Evolutionary conservation across 2,888 invertebrate species (phyloP).

Genomic region (Euspilapteryx auroguttella): DNA sequence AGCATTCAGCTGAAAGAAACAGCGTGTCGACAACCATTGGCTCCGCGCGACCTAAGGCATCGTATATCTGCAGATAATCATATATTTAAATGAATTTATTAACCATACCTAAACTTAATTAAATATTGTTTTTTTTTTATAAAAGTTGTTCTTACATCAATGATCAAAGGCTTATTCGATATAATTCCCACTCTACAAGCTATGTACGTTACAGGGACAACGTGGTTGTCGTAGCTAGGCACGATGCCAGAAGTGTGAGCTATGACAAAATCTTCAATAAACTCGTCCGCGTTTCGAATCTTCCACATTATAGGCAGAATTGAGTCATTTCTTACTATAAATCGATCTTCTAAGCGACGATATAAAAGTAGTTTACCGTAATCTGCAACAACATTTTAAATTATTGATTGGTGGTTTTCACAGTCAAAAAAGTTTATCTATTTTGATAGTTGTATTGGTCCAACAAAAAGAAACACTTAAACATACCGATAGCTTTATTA

Average conservation of each 20-base stretch:
- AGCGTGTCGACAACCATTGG: constrained; percentile 43
- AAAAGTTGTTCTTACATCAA: constrained; percentile 39
- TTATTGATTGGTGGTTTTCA: constrained; percentile 34
- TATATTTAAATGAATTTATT: too few species aligned
- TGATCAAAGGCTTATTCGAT: constrained; percentile 25
- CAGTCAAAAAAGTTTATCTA: constrained; percentile 43
- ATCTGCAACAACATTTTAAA: constrained; percentile 16
- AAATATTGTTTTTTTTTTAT: too few species aligned
- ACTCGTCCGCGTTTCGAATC: constrained; percentile 35
- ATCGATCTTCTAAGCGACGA: constrained; percentile 39
- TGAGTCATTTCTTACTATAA: constrained; percentile 60
- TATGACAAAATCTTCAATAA: constrained; percentile 46
- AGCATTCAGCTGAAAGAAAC: constrained; percentile 57
- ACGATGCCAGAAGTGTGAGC: constrained; percentile 37
- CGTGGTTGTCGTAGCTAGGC: constrained; percentile 37
- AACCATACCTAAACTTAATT: too few species aligned
- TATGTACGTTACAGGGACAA: constrained; percentile 47
- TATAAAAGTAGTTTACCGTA: constrained; percentile 60
- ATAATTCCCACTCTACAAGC: constrained; percentile 44
- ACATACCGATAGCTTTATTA: constrained; percentile 34
- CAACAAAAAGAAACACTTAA: too few species aligned
- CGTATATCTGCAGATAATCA: constrained; percentile 45
- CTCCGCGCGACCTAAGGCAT: constrained; percentile 35
- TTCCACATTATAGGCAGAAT: constrained; percentile 59
- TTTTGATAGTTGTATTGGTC: too few species aligned